Evolutionary conservation across 2,797 vertebrate species (phyloP).

Genomic region (Enteromius unitaeniatus): DNA sequence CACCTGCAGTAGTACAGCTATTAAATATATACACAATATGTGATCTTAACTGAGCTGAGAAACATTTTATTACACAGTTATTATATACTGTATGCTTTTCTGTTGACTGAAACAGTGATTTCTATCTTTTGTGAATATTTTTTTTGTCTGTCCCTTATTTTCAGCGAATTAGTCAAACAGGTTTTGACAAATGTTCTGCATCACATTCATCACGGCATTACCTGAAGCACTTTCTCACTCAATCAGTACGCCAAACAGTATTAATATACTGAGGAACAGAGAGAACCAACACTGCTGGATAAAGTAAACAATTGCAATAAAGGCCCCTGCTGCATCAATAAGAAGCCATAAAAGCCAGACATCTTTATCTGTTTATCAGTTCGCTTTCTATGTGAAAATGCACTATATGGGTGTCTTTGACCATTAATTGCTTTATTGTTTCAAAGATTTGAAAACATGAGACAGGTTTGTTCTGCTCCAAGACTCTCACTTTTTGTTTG

Average conservation of each 20-base stretch:
- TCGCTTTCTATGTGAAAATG: neutral
- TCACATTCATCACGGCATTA: neutral
- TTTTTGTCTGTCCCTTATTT: neutral
- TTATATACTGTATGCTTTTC: no score
- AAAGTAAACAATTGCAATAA: neutral
- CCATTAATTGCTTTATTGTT: neutral
- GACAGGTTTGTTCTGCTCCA: neutral
- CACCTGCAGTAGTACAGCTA: neutral
- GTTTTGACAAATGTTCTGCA: neutral
- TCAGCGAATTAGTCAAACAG: neutral
- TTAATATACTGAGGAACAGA: neutral
- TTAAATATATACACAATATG: neutral
- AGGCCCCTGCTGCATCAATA: neutral
- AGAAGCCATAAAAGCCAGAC: neutral
- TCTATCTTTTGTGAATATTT: neutral
- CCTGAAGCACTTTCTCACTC: neutral
- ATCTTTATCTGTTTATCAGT: neutral
- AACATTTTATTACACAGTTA: neutral
- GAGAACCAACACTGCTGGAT: neutral
- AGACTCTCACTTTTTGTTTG: neutral
- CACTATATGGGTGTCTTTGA: neutral
- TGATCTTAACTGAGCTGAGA: neutral
- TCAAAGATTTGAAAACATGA: neutral
- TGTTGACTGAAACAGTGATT: neutral
- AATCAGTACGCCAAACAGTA: neutral